Conservation (phyloP, 2,797 vertebrate genomes). For the Phrynocephalus guinanensis region DNA sequence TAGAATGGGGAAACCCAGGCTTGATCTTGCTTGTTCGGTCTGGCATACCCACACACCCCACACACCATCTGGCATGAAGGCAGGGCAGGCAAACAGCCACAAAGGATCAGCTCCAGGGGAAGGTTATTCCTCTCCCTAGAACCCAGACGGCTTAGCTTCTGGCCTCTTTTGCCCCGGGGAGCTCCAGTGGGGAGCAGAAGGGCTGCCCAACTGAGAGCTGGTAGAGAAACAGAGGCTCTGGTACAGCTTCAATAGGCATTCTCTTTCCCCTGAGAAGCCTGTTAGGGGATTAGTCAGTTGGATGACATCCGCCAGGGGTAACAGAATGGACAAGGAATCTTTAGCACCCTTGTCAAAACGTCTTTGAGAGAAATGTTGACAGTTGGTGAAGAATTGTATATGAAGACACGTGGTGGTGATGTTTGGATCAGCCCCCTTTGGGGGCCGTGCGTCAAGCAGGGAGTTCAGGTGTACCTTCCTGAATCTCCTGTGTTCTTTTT, state of each 20-base stretch:
- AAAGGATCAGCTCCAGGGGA: background rate
- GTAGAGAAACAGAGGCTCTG: no score
- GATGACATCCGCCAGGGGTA: background rate
- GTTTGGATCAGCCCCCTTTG: no score
- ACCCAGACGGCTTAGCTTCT: background rate
- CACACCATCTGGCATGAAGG: background rate
- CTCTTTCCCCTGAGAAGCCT: background rate
- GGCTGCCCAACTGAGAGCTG: background rate
- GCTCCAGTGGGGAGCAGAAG: background rate
- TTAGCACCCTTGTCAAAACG: background rate
- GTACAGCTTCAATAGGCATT: fast-evolving
- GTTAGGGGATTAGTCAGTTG: background rate
- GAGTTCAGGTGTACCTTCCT: no score
- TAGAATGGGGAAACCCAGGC: background rate
- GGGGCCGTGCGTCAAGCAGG: no score
- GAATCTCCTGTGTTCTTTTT: no score
- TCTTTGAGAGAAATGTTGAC: background rate
- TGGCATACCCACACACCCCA: background rate
- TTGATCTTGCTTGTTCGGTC: no score
- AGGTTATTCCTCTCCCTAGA: background rate
- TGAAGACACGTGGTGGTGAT: no score
- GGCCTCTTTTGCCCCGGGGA: background rate
- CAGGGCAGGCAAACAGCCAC: background rate
- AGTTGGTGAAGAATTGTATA: background rate
- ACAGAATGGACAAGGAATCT: no score